phyloP scores from a whole-genome alignment of 2,888 invertebrate species.

The Noctua janthe region DNA sequence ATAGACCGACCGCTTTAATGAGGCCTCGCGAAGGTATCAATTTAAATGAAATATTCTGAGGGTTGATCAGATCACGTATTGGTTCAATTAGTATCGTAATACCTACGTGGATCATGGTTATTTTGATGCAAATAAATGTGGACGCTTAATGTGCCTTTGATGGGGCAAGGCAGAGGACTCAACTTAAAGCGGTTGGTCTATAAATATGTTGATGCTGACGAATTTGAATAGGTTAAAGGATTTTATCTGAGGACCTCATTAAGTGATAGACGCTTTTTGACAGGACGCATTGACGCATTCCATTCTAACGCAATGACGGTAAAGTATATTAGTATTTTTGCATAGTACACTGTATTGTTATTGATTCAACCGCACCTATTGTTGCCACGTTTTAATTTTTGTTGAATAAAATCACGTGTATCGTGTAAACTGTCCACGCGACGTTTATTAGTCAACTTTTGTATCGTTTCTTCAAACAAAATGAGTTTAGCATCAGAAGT shows the following conservation, averaged over 20 bases:
- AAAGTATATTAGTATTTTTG: not conserved
- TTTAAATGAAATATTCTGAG: too few relatives aligned
- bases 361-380: conserved; percentile 15
- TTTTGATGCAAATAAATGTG: too few relatives aligned
- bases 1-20: too few relatives aligned
- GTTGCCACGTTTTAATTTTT: conserved; percentile 41
- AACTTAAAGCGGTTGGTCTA: too few relatives aligned
- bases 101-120: too few relatives aligned
- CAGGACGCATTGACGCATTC: not conserved
- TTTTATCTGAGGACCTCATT: not conserved
- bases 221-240: not conserved
- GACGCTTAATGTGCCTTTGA: too few relatives aligned
- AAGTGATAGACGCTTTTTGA: not conserved
- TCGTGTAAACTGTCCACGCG: conserved; percentile 14
- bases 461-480: conserved; percentile 36
- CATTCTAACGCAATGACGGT: not conserved
- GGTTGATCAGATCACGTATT: too few relatives aligned
- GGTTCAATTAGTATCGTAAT: too few relatives aligned
- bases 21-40: too few relatives aligned
- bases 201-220: not conserved
- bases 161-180: too few relatives aligned
- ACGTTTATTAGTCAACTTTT: conserved; percentile 31
- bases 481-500: not conserved
- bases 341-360: not conserved
- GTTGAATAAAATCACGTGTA: conserved; percentile 26